Conservation (phyloP, 2,888 invertebrate genomes). For the Ethmia dodecea region DNA sequence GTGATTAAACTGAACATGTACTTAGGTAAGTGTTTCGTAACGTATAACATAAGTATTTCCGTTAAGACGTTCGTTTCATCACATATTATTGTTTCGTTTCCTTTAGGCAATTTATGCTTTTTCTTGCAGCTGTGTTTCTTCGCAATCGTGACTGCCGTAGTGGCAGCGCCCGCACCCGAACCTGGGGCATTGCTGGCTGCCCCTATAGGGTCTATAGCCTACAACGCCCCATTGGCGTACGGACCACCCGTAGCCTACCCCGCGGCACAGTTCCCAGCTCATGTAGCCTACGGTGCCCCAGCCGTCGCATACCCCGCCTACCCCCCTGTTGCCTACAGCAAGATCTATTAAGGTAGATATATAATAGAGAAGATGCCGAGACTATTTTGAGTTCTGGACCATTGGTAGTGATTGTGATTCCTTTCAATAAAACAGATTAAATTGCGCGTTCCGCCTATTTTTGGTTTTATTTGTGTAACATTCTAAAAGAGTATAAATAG, state of each 20-base stretch:
- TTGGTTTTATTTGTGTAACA: conserved; percentile 14
- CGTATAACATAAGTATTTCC: no score
- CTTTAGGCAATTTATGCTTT: no score
- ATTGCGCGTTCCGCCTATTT: conserved; percentile 32
- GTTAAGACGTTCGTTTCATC: no score
- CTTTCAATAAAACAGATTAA: conserved; percentile 25
- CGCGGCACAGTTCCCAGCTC: conserved; percentile 22
- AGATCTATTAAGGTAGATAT: conserved; percentile 30
- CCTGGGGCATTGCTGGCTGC: conserved; percentile 18
- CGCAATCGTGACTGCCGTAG: conserved; percentile 31
- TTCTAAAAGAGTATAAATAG: no score
- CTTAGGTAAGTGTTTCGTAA: no score
- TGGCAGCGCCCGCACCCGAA: conserved; percentile 36
- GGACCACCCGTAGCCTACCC: conserved; percentile 23
- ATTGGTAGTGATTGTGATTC: conserved; percentile 16
- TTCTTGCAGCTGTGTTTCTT: conserved; percentile 34
- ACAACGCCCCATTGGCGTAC: conserved; percentile 25
- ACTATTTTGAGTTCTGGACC: conserved; percentile 4
- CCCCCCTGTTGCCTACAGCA: conserved; percentile 27
- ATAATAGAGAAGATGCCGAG: no score
- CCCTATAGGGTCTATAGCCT: conserved; percentile 20
- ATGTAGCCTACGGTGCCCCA: conserved; percentile 17
- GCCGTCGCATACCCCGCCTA: conserved; percentile 20
- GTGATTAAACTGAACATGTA: no score
- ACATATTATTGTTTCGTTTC: no score